These are phyloP conservation scores for Cettia cetti DNA, from an alignment of 2,113 vertebrate genomes.

Conservation along the genomic window DNA sequence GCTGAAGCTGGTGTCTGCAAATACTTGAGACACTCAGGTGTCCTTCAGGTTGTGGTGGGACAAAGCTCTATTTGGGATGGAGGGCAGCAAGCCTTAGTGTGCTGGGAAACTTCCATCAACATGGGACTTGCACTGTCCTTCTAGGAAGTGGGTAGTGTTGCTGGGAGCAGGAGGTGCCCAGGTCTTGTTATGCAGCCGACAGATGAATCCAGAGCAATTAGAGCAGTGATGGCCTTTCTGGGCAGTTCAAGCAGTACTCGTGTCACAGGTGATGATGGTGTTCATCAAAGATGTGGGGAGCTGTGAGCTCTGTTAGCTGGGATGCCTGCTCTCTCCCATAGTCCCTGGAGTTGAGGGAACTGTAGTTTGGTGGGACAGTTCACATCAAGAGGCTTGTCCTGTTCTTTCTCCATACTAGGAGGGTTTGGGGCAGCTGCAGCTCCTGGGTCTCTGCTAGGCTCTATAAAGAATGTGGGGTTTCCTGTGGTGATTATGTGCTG, in stretches of 20 bases:
- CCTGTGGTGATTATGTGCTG: not conserved
- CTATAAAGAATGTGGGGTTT: not conserved
- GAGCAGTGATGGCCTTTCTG: not conserved
- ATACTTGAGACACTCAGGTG: not conserved
- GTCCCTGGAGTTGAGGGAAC: fast-evolving
- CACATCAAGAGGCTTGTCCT: not conserved
- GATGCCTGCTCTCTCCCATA: not conserved
- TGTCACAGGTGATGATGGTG: fast-evolving
- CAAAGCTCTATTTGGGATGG: not conserved
- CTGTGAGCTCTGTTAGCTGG: not conserved
- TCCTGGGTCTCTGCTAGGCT: not conserved
- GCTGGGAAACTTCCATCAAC: not conserved
- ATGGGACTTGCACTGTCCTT: fast-evolving
- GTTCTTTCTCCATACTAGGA: not conserved
- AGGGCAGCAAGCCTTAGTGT: fast-evolving
- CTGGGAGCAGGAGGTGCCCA: fast-evolving
- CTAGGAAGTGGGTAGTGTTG: fast-evolving
- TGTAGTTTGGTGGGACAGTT: not conserved
- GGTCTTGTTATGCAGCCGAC: not conserved
- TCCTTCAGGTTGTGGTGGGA: too few relatives aligned
- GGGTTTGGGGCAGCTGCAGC: not conserved
- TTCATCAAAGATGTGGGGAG: fast-evolving
- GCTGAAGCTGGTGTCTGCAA: not conserved
- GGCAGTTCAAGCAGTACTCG: not conserved
- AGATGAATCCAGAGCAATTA: not conserved